Evolutionary conservation across 2,888 invertebrate genomes (phyloP).

Genomic region (Harpalus rubripes): DNA sequence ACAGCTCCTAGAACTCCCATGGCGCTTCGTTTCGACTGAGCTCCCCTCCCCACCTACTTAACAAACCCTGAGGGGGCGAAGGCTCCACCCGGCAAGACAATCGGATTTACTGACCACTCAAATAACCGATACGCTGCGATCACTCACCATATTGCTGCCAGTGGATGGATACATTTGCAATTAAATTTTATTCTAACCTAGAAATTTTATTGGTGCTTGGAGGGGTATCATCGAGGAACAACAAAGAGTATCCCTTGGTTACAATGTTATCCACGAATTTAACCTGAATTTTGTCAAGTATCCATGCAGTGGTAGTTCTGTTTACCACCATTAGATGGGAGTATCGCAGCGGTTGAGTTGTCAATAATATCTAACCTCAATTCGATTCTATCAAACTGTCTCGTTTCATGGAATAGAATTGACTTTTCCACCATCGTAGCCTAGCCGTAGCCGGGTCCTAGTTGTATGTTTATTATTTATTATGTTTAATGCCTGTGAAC

Average conservation of each 20-base stretch:
- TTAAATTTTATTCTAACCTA: too few relatives aligned
- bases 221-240: too few relatives aligned
- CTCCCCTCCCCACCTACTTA: conserved; percentile 72
- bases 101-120: background rate
- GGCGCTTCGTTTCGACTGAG: conserved; percentile 69
- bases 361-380: conserved; percentile 9
- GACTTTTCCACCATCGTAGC: conserved; percentile 11
- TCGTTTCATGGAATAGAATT: conserved; percentile 43
- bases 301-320: background rate
- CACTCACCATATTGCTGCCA: too few relatives aligned
- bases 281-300: background rate
- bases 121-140: background rate
- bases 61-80: conserved; percentile 74
- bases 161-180: too few relatives aligned
- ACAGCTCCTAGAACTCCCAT: conserved; percentile 63
- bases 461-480: conserved; percentile 55
- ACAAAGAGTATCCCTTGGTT: too few relatives aligned
- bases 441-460: conserved; percentile 39
- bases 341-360: background rate
- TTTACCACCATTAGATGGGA: background rate
- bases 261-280: background rate
- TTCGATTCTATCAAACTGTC: conserved; percentile 15
- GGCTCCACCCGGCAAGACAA: conserved; percentile 76
- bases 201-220: too few relatives aligned
- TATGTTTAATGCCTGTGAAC: conserved; percentile 49